Base-by-base conservation (phyloP, 2,113 vertebrate species). In the Clarias macrocephalus region DNA sequence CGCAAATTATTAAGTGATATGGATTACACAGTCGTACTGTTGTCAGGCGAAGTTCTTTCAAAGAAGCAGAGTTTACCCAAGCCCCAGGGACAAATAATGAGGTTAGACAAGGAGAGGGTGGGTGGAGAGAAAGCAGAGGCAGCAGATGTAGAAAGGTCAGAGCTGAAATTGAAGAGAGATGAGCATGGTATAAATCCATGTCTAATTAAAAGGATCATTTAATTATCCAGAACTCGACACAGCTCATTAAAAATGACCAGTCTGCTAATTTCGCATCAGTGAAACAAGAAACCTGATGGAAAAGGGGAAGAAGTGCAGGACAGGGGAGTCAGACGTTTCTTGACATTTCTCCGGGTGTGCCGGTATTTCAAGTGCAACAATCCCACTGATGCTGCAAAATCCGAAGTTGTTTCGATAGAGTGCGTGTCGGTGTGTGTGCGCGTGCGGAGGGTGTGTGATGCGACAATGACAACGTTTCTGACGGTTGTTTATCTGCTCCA, bases 161-260 rank as follows among this genome's bases (percentile, higher is more conserved):
- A 56, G 85, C 76, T 84, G 79, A 80, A 86, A 84, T 85, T 84
- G 82, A 82, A 86, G 70, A 80, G 80, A 76, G 86, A 89, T 80
- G 73, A 89, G 79, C 70, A 57, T 57, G 68, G 80, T 86, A 84
- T 84, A 86, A 86, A 89, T 89, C 86, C 88, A 88, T 84, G 86
- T 88, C 88, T 89, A 86, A 91, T 88, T 91, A 89, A 87, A 83
- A 66, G n/a, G 62, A 89, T 89, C 33, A 88, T 89, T 89, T 91
- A 89, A 86, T 89, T 88, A 88, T 84, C 84, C 86, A 84, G 81
- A 86, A 84, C 70, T 86, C 65, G 81, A 79, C 86, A 86, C 84
- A 85, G 82, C 86, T 88, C 86, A 88, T 89, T 89, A 90, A 90
- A 90, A 88, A 86, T 85, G 85, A 90, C 89, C 89, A 87, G 85